Conservation (phyloP, 2,888 invertebrate species). For the Carpatolechia fugitivella region DNA sequence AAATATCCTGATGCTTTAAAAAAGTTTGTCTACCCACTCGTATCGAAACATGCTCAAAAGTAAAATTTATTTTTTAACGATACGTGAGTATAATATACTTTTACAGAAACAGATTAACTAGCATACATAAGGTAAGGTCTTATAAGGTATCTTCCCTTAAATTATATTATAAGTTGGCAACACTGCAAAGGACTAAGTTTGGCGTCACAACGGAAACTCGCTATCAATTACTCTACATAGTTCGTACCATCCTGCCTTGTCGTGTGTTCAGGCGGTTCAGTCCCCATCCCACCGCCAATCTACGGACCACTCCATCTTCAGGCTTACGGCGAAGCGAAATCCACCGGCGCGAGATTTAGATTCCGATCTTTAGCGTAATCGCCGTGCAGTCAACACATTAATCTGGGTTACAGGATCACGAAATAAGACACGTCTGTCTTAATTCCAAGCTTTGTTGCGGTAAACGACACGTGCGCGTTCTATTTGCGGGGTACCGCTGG, state of each 20-base stretch:
- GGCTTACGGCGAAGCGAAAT: slow-evolving; percentile 42
- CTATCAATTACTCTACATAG: slow-evolving; percentile 6
- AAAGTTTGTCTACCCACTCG: no score
- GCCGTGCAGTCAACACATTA: slow-evolving; percentile 46
- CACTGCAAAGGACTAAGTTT: background rate
- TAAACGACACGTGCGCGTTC: background rate
- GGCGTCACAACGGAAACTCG: background rate
- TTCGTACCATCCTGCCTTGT: background rate
- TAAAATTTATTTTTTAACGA: no score
- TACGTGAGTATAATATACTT: no score
- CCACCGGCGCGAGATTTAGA: slow-evolving; percentile 58
- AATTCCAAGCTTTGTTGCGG: background rate
- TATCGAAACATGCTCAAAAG: no score
- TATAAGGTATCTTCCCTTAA: no score
- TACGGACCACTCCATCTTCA: slow-evolving; percentile 52
- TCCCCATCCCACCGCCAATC: no score
- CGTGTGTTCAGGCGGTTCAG: no score
- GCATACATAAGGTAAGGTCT: no score
- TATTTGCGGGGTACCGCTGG: background rate
- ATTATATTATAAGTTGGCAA: no score
- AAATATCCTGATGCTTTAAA: no score
- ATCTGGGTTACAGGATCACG: slow-evolving; percentile 29
- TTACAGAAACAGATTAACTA: no score
- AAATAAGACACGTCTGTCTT: slow-evolving; percentile 5
- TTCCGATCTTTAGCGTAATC: slow-evolving; percentile 65